Percentiles rank a stretch among this genome's conserved stretches.
phyloP scores from a whole-genome alignment of 2,888 invertebrate species.

The Rhagophthalmus giganteus region DNA sequence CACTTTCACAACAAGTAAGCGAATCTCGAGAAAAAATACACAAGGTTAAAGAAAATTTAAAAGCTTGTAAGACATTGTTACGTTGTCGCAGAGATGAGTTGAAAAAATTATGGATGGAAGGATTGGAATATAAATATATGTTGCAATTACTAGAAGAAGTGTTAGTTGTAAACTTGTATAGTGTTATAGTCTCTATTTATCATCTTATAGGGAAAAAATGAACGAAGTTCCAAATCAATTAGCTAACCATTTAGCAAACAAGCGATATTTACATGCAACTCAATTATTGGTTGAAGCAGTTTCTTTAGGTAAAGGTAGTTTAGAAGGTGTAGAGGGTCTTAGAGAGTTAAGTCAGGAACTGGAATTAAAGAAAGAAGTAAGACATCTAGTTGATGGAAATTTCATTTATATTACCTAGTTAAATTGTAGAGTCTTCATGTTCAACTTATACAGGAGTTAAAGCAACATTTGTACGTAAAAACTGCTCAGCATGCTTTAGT shows the following conservation, averaged over 20 bases:
- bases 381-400: slow-evolving; percentile 6
- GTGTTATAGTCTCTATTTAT: neutral
- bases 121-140: slow-evolving; percentile 93
- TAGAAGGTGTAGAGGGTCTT: slow-evolving; percentile 83
- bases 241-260: slow-evolving; percentile 66
- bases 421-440: slow-evolving; percentile 65
- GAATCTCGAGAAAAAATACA: slow-evolving; percentile 75
- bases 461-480: slow-evolving; percentile 67
- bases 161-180: slow-evolving; percentile 58
- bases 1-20: slow-evolving; percentile 75
- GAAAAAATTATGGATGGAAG: slow-evolving; percentile 91
- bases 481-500: slow-evolving; percentile 51
- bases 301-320: slow-evolving; percentile 67
- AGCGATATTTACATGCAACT: slow-evolving; percentile 86
- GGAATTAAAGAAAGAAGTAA: slow-evolving; percentile 67
- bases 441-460: slow-evolving; percentile 70
- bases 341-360: slow-evolving; percentile 78
- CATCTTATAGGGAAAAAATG: slow-evolving; percentile 66
- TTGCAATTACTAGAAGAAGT: slow-evolving; percentile 87
- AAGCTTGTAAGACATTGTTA: slow-evolving; percentile 81
- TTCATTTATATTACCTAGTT: slow-evolving; percentile 21
- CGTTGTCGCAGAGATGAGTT: slow-evolving; percentile 91
- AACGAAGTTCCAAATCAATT: slow-evolving; percentile 73
- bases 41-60: slow-evolving; percentile 78
- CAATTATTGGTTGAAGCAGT: slow-evolving; percentile 74